Evolutionary conservation across 2,888 invertebrate genomes (phyloP).

Genomic region (Venustoraphidia nigricollis): DNA sequence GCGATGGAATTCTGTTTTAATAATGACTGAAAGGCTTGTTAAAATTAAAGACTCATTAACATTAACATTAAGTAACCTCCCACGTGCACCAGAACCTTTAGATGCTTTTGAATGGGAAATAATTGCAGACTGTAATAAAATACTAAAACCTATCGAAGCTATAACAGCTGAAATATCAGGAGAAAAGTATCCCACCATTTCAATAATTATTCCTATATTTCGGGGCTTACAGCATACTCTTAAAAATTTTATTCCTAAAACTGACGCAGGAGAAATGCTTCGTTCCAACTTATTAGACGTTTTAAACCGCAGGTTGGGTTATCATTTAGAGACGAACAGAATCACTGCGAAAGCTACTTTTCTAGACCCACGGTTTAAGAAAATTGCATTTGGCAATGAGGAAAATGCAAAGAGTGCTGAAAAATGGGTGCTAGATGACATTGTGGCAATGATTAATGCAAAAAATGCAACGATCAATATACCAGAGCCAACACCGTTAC

Average conservation of each 20-base stretch:
- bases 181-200: constrained; percentile 15
- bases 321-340: constrained; percentile 10
- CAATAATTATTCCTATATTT: constrained; percentile 13
- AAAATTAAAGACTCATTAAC: constrained; percentile 10
- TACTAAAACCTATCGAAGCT: not conserved
- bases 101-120: no score
- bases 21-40: constrained; percentile 14
- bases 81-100: no score
- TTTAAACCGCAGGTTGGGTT: constrained; percentile 9
- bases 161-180: constrained; percentile 13
- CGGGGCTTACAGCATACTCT: constrained; percentile 7
- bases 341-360: constrained; percentile 12
- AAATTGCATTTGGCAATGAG: not conserved
- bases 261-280: constrained; percentile 7
- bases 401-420: not conserved
- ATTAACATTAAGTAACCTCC: no score
- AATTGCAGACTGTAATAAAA: no score
- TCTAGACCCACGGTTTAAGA: constrained; percentile 14
- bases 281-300: constrained; percentile 5
- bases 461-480: no score
- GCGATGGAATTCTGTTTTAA: constrained; percentile 15
- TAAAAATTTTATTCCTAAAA: constrained; percentile 3
- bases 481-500: no score
- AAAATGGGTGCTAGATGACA: constrained; percentile 1
- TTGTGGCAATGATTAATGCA: not conserved